These are phyloP conservation scores for Benitochromis conjunctus DNA, from an alignment of 2,113 vertebrate genomes.

Conservation along the genomic window DNA sequence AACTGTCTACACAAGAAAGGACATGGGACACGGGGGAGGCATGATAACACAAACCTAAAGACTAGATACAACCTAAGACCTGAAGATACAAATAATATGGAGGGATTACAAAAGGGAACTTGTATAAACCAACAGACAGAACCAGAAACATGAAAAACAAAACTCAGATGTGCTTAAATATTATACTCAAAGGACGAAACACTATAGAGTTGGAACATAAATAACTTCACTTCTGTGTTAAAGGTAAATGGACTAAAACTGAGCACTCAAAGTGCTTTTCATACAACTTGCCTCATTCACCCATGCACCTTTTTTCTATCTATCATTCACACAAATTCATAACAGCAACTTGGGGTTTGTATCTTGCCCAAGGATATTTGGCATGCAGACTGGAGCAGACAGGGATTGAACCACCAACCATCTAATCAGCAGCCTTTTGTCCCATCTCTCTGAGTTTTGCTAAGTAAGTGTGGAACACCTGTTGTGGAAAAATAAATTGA, in stretches of 20 bases:
- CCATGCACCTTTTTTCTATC: background rate
- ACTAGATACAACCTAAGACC: background rate
- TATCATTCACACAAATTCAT: background rate
- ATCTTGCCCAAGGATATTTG: background rate
- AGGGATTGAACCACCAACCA: background rate
- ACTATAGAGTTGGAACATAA: background rate
- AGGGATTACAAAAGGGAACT: background rate
- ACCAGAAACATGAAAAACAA: background rate
- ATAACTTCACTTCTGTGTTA: background rate
- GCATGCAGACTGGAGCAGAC: background rate
- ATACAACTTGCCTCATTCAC: background rate
- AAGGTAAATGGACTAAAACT: background rate
- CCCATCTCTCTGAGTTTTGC: background rate
- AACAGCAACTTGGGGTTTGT: background rate
- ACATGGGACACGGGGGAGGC: background rate
- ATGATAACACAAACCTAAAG: background rate
- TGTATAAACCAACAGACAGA: background rate
- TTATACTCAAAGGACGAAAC: background rate
- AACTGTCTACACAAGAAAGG: background rate
- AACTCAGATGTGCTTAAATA: background rate
- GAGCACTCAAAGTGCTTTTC: background rate
- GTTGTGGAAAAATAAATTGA: background rate
- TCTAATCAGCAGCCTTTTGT: background rate
- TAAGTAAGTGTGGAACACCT: background rate
- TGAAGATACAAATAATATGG: background rate